Evolutionary conservation across 2,797 vertebrate species (phyloP).

Genomic region (Spinus pinus): DNA sequence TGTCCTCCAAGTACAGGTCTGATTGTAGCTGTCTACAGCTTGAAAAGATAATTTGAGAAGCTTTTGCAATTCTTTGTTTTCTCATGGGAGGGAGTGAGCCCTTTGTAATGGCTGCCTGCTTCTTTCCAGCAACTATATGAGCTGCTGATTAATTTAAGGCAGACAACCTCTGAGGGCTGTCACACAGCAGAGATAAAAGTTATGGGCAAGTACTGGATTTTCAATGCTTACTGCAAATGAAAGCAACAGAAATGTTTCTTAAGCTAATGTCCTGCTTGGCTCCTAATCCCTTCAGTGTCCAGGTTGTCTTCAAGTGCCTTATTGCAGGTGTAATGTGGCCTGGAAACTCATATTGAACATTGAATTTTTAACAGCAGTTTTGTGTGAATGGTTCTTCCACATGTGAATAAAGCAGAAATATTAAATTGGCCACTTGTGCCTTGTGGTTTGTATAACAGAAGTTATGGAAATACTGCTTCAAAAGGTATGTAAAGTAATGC

Average conservation of each 20-base stretch:
- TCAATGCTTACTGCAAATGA: not conserved
- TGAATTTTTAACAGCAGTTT: not conserved
- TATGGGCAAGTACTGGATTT: not conserved
- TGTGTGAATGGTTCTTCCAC: not conserved
- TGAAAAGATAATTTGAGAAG: not conserved
- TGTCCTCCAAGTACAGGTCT: accelerated
- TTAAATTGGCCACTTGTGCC: not conserved
- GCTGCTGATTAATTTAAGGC: not conserved
- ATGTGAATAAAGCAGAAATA: not conserved
- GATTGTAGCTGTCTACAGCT: not conserved
- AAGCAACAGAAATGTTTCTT: not conserved
- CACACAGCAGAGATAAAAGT: accelerated
- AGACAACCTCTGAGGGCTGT: not conserved
- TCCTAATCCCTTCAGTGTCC: not conserved
- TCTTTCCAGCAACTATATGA: not conserved
- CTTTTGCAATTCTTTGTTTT: not conserved
- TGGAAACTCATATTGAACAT: not conserved
- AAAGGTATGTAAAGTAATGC: not conserved
- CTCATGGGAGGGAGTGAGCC: not conserved
- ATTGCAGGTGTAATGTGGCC: not conserved
- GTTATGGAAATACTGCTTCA: not conserved
- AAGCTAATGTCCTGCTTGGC: not conserved
- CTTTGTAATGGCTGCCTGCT: not conserved
- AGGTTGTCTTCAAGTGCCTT: not conserved
- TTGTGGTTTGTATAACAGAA: not conserved